Evolutionary conservation across 2,113 vertebrate species (phyloP), one percentile per base, ranked within the genome.

Genomic region (Serilophus lunatus): DNA sequence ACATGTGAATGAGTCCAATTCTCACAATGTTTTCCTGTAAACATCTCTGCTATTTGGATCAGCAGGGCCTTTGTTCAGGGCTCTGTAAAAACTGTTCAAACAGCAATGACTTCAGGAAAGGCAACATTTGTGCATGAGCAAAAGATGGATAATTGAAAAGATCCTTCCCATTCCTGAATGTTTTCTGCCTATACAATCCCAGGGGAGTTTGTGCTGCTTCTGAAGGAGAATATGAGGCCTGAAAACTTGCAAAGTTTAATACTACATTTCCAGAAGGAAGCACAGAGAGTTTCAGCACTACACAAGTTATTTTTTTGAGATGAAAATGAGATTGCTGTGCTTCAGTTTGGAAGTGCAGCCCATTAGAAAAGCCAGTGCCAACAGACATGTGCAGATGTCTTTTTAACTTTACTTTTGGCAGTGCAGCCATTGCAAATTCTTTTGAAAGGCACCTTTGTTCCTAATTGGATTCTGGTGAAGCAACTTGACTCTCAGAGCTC

Each of bases 361-460:
- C 77, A 33, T 76, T 9, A 88, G 74, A 44, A 92, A 23, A 40
- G 17, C 26, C 6, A 6, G 44, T 35, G 44, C 42, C 56, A 42
- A 33, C 70, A 44, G 66, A 54, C 26, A 18, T 4, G 25, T 61
- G 57, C 87, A 78, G 80, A 45, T 29, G 50, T 22, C 87, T 91
- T 74, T 45, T 78, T 29, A 69, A 44, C 90, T 87, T 77, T 2
- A 87, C 69, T 93, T 66, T 78, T 82, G 92, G 75, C 71, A 57
- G 38, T 5, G 74, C 59, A 86, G 33, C 57, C 87, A 54, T 7
- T 42, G 65, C 75, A 88, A 95, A 82, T 74, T 69, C 91, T 82
- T 94, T 33, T 84, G 90, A 96, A 95, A 97, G 78, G 86, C 83
- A 90, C 90, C 93, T 97, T 85, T 86, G 82, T 90, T 78, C 59